Evolutionary conservation across 2,113 vertebrate genomes (phyloP).

Genomic region (Dasyornis broadbenti): DNA sequence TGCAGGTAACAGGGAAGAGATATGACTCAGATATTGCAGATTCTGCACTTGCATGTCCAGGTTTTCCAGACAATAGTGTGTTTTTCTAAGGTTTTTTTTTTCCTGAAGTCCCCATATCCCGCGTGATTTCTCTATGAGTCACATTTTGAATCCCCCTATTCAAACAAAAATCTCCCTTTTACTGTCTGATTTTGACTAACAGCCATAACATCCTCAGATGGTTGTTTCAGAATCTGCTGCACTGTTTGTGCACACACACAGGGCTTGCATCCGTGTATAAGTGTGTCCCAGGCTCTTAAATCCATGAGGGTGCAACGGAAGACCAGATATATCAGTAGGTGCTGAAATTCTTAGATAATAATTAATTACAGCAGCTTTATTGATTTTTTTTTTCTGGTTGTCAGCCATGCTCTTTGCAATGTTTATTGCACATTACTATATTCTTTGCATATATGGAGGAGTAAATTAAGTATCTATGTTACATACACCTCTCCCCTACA

Average conservation of each 20-base stretch:
- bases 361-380: neutral
- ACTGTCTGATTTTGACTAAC: neutral
- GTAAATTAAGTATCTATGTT: neutral
- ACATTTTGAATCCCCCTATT: neutral
- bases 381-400: neutral
- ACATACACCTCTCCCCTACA: neutral
- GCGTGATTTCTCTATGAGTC: neutral
- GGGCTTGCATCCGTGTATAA: neutral
- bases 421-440: neutral
- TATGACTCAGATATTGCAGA: neutral
- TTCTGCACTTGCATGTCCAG: neutral
- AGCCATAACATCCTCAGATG: neutral
- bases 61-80: neutral
- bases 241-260: neutral
- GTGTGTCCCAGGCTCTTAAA: neutral
- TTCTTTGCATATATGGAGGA: neutral
- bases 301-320: neutral
- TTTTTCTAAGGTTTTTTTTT: slow-evolving; percentile 1
- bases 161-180: neutral
- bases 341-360: neutral
- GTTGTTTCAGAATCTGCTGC: neutral
- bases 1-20: neutral
- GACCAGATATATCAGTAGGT: neutral
- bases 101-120: neutral
- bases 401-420: neutral